Conservation (phyloP, 2,797 vertebrate genomes). For the Cirrhinus molitorella region DNA sequence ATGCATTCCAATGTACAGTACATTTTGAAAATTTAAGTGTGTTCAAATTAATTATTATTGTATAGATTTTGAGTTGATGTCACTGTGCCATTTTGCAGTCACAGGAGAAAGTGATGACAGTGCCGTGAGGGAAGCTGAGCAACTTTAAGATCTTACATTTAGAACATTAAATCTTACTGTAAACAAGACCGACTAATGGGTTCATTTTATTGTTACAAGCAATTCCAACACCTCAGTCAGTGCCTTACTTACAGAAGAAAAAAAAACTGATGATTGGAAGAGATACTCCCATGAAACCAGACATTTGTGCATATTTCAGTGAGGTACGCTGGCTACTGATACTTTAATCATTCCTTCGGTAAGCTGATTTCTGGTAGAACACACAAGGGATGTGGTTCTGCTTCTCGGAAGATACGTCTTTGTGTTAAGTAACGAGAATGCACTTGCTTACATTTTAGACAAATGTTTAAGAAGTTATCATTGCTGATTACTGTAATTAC, state of each 20-base stretch:
- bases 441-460: not conserved
- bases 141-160: too few relatives aligned
- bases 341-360: not conserved
- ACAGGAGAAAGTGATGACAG: not conserved
- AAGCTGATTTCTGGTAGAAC: not conserved
- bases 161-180: not conserved
- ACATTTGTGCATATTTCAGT: not conserved
- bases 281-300: not conserved
- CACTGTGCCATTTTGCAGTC: not conserved
- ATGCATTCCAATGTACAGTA: not conserved
- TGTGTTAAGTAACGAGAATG: not conserved
- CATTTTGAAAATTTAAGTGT: not conserved
- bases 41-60: not conserved
- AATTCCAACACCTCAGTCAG: not conserved
- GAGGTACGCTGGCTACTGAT: not conserved
- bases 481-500: not conserved
- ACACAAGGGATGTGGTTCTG: not conserved
- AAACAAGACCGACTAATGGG: conserved; percentile 2
- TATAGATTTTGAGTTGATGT: conserved; percentile 2
- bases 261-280: not conserved
- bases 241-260: not conserved
- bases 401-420: not conserved
- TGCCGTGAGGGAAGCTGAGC: not conserved
- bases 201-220: conserved; percentile 1
- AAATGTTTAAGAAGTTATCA: not conserved